A percentile compares a stretch with the other conserved stretches of the same genome.
phyloP scores from a whole-genome alignment of 2,888 invertebrate genomes.

The Plagodis pulveraria region DNA sequence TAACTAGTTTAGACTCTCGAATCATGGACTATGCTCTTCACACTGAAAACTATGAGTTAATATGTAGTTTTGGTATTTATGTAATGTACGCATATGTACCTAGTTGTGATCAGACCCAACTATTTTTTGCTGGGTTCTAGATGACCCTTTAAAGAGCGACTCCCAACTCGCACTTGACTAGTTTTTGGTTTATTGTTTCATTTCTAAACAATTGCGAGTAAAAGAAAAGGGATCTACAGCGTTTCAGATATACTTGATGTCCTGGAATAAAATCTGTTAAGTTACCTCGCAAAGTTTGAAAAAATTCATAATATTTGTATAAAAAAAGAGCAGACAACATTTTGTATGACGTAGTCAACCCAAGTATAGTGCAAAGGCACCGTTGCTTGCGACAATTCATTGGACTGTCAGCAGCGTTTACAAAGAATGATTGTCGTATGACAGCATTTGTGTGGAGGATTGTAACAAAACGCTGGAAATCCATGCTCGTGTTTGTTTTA shows the following conservation, averaged over 20 bases:
- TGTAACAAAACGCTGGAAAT: slow-evolving; percentile 61
- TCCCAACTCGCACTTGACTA: slow-evolving; percentile 43
- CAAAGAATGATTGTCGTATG: slow-evolving; percentile 72
- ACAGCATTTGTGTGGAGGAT: slow-evolving; percentile 55
- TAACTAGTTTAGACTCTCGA: too few relatives aligned
- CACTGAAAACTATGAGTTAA: too few relatives aligned
- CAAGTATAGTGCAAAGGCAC: slow-evolving; percentile 56
- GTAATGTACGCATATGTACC: too few relatives aligned
- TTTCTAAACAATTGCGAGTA: slow-evolving; percentile 51
- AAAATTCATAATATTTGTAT: slow-evolving; percentile 50
- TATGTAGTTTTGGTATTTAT: too few relatives aligned
- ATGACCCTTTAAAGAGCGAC: too few relatives aligned
- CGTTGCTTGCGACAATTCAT: slow-evolving; percentile 46
- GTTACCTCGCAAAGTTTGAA: slow-evolving; percentile 34
- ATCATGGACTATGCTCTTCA: too few relatives aligned
- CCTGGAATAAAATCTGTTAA: slow-evolving; percentile 28
- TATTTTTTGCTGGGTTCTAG: too few relatives aligned
- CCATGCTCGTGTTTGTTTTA: slow-evolving; percentile 54
- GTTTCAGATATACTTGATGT: slow-evolving; percentile 38
- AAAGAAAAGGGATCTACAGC: slow-evolving; percentile 47
- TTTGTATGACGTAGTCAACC: slow-evolving; percentile 68
- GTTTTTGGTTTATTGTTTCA: slow-evolving; percentile 63
- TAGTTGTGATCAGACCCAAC: too few relatives aligned
- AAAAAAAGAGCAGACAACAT: slow-evolving; percentile 46
- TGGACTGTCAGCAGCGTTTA: slow-evolving; percentile 64